A percentile compares a stretch with the other conserved stretches of the same genome.
phyloP scores from a whole-genome alignment of 2,113 vertebrate species.

The Chamaetylas fuelleborni region DNA sequence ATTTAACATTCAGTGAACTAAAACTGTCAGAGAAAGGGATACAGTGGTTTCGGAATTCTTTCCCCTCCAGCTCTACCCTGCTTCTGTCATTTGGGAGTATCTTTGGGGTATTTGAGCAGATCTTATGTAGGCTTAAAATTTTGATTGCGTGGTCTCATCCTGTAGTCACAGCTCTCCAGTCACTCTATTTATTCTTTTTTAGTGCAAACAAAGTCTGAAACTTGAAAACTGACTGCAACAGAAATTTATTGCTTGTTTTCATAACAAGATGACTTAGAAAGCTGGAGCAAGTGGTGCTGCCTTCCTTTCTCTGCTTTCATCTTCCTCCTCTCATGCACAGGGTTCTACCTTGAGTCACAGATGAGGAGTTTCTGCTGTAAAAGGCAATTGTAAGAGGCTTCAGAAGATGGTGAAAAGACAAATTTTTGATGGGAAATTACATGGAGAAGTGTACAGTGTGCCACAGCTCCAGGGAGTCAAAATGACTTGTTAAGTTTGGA shows the following conservation, averaged over 20 bases:
- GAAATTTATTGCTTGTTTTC: neutral
- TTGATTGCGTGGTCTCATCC: neutral
- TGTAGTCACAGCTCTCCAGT: neutral
- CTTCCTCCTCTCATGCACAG: neutral
- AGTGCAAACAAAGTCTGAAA: neutral
- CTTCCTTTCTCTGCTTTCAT: neutral
- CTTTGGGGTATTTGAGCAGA: neutral
- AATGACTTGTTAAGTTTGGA: neutral
- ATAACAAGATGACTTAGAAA: neutral
- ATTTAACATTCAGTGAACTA: constrained; percentile 10
- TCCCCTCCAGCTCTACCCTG: neutral
- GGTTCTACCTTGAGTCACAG: neutral
- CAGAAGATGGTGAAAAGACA: neutral
- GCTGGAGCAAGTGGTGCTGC: neutral
- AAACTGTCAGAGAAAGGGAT: neutral
- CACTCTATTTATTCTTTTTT: neutral
- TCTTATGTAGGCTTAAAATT: neutral
- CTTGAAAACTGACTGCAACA: neutral
- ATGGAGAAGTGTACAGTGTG: neutral
- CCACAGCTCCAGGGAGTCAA: neutral
- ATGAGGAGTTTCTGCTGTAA: neutral
- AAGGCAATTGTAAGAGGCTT: neutral
- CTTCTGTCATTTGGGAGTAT: neutral
- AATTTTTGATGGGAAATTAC: neutral
- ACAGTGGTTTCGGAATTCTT: neutral